Conservation (phyloP, 2,113 vertebrate species). For the Corapipo altera region DNA sequence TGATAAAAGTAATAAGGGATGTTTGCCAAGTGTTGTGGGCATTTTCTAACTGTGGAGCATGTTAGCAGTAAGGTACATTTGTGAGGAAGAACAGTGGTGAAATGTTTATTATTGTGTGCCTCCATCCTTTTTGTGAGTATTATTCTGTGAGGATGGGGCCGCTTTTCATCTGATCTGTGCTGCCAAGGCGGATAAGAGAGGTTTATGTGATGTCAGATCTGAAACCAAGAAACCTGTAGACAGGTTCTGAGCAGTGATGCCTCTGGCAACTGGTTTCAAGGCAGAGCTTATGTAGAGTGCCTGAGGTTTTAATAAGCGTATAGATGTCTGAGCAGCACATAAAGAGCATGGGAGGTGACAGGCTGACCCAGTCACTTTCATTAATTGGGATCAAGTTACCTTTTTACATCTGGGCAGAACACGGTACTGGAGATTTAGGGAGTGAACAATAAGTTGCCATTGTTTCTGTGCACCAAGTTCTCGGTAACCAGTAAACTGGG, state of each 20-base stretch:
- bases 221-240: conserved; percentile 70
- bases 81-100: conserved; percentile 14
- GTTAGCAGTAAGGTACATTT: not conserved
- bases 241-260: conserved; percentile 67
- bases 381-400: conserved; percentile 95
- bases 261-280: conserved; percentile 70
- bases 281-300: conserved; percentile 59
- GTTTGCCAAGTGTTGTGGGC: not conserved
- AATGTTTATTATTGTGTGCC: conserved; percentile 59
- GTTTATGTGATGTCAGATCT: conserved; percentile 52
- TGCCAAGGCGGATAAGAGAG: conserved; percentile 40
- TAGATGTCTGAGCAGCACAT: conserved; percentile 72
- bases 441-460: not conserved
- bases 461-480: not conserved
- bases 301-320: conserved; percentile 74
- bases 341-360: conserved; percentile 90
- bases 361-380: conserved; percentile 89
- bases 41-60: not conserved
- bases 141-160: conserved; percentile 38
- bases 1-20: not conserved
- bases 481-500: not conserved
- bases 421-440: conserved; percentile 30
- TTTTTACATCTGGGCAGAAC: conserved; percentile 81
- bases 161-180: conserved; percentile 42
- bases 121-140: conserved; percentile 26